These are phyloP conservation scores for Netelia virgata DNA, from an alignment of 2,888 invertebrate genomes.

Conservation along the genomic window DNA sequence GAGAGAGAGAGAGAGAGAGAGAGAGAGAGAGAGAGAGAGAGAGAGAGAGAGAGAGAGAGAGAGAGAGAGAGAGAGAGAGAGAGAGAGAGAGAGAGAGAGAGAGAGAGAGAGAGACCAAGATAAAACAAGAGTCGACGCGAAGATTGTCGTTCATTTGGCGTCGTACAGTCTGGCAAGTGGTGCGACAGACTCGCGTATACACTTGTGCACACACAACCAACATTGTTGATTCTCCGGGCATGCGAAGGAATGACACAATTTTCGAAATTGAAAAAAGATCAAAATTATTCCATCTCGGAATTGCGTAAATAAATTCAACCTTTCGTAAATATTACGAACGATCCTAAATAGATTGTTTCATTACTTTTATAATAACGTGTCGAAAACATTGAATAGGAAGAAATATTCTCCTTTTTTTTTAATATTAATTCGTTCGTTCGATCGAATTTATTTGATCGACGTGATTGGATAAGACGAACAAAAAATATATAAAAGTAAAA, in stretches of 20 bases:
- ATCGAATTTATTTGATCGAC: neutral
- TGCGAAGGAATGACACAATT: neutral
- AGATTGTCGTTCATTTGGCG: slow-evolving; percentile 70
- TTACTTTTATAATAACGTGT: neutral
- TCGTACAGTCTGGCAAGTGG: slow-evolving; percentile 70
- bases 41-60: slow-evolving; percentile 9
- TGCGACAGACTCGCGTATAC: slow-evolving; percentile 45
- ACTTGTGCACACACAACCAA: slow-evolving; percentile 44
- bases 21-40: slow-evolving; percentile 31
- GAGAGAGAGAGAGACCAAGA: slow-evolving; percentile 59
- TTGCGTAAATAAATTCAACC: neutral
- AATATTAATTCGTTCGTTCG: neutral
- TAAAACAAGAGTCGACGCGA: slow-evolving; percentile 56
- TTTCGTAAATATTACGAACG: neutral
- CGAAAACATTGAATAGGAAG: neutral
- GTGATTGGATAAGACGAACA: neutral
- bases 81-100: slow-evolving; percentile 24
- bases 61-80: no score
- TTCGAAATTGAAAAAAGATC: neutral
- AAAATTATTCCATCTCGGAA: neutral
- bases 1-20: slow-evolving; percentile 32
- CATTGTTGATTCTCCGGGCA: neutral
- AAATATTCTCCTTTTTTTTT: no score
- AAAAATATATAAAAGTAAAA: neutral
- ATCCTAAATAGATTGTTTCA: neutral